Conservation (phyloP, 2,113 vertebrate species). For the Eleginops maclovinus region DNA sequence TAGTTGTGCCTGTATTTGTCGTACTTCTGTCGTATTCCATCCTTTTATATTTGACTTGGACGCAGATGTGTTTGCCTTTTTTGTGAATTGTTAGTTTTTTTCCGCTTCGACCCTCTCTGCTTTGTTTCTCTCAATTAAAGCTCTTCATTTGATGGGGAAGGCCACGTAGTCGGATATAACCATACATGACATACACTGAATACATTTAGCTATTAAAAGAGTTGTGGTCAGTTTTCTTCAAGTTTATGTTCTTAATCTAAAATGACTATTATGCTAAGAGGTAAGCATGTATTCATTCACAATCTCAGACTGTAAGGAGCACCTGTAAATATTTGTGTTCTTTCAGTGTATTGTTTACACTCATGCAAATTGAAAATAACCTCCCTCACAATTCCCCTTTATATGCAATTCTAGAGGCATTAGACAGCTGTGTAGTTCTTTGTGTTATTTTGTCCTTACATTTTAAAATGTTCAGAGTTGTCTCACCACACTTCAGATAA, state of each 20-base stretch:
- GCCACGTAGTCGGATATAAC: constrained; percentile 41
- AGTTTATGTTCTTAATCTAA: not conserved
- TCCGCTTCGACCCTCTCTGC: constrained; percentile 46
- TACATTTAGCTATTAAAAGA: not conserved
- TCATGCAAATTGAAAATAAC: not conserved
- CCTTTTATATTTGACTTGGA: constrained; percentile 47
- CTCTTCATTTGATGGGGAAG: constrained; percentile 48
- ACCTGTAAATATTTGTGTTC: not conserved
- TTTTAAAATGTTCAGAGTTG: not conserved
- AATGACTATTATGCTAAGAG: constrained; percentile 5
- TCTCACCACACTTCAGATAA: constrained; percentile 39
- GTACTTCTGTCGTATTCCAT: constrained; percentile 12
- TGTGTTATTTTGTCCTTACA: not conserved
- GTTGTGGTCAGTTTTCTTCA: not conserved
- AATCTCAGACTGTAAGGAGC: not conserved
- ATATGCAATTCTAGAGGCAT: not conserved
- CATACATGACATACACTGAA: constrained; percentile 1
- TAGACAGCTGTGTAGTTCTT: no score
- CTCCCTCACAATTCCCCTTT: not conserved
- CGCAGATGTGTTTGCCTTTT: constrained; percentile 67
- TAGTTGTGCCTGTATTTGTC: constrained; percentile 29
- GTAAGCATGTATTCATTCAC: constrained; percentile 15
- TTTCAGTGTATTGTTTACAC: constrained; percentile 11
- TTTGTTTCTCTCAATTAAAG: constrained; percentile 38
- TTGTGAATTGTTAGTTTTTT: constrained; percentile 66